Evolutionary conservation across 2,888 invertebrate species (phyloP), one percentile per base, ranked within the genome.

Genomic region (Incurvaria masculella): DNA sequence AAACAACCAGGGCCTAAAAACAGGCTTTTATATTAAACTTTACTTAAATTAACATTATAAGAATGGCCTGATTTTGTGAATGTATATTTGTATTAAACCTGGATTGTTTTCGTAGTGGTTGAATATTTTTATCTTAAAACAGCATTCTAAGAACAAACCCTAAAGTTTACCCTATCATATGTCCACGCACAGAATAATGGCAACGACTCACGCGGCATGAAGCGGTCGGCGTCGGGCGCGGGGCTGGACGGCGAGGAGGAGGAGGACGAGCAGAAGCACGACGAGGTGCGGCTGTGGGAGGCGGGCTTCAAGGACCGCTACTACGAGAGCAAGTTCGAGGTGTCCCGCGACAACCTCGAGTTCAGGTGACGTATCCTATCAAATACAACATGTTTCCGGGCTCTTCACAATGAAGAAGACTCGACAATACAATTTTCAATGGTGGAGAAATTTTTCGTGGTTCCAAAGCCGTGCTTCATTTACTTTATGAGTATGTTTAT

Each of bases 251-350:
- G 55, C 21, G 69, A 72, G 0, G 67, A 72, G 50, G 57, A 65
- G 2, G 66, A 66, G 0, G 91, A 92, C 46, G 87, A 88, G 39
- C 89, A 91, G 56, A 84, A 86, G 4, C 86, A 89, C 56, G 95
- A 96, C 67, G 92, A 94, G 74, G 94, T 97, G 44, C 82, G 94
- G 16, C 79, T 95, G 5, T 94, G 95, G 93, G 97, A 99, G 72
- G 91, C 91, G 57, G 99, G 99, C 1, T 99, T 97, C 81, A 98
- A 98, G 71, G 95, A 97, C 66, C 83, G 99, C 33, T 99, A 99
- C 75, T 98, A 98, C 65, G 93, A 94, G 72, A 92, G 92, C 46
- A 95, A 95, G 75, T 95, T 95, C 65, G 93, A 93, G 61, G 91
- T 94, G 11, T 70, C 79, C 4, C 55, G 83, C 0, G 85, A 88